Conservation (phyloP, 2,113 vertebrate species). For the Equus przewalskii region DNA sequence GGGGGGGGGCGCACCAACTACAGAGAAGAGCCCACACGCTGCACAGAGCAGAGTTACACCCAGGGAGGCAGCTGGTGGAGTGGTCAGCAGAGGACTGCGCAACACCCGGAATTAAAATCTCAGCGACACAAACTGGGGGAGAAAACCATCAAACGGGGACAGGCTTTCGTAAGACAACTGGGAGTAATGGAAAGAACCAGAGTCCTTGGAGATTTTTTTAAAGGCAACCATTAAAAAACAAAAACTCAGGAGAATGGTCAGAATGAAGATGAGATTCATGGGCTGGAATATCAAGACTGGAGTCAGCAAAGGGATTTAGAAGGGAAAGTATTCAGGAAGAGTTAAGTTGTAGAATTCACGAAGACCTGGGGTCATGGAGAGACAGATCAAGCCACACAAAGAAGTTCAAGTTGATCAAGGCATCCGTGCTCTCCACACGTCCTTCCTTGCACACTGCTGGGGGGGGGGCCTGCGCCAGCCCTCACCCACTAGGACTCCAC, state of each 20-base stretch:
- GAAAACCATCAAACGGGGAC: too few species aligned
- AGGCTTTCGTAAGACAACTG: background rate
- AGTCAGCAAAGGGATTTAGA: background rate
- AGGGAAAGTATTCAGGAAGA: background rate
- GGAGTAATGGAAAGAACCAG: background rate
- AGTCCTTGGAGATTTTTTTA: background rate
- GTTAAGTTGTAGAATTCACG: rapidly evolving
- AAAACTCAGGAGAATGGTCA: background rate
- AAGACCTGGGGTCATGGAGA: background rate
- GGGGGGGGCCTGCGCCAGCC: background rate
- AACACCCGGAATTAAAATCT: rapidly evolving
- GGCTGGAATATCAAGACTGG: background rate
- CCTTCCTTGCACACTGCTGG: too few species aligned
- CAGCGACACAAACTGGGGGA: too few species aligned
- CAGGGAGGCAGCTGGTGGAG: rapidly evolving
- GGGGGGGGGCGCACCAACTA: rapidly evolving
- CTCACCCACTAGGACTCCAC: rapidly evolving
- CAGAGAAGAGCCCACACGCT: rapidly evolving
- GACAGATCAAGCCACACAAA: background rate
- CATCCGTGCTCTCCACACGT: rapidly evolving
- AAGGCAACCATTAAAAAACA: background rate
- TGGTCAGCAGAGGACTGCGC: rapidly evolving
- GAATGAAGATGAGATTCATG: rapidly evolving
- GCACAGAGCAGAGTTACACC: background rate
- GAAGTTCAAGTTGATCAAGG: rapidly evolving